Percentiles rank a stretch among this genome's conserved stretches.
Conservation (phyloP, 2,888 invertebrate species). For the Gastrophysa polygoni region DNA sequence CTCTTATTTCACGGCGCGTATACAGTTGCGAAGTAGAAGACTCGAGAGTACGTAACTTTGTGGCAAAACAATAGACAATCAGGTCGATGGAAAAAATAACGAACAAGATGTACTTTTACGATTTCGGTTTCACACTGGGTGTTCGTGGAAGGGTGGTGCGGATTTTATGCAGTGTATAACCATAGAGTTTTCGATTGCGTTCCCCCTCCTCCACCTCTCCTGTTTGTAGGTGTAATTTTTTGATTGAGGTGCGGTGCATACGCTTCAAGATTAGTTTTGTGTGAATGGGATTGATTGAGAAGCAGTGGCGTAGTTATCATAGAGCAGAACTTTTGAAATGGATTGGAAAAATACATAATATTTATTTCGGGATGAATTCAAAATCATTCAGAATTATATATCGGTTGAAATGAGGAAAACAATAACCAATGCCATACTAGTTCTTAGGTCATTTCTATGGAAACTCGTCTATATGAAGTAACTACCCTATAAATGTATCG, state of each 20-base stretch:
- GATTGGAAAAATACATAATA: too few species aligned
- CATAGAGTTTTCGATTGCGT: background rate
- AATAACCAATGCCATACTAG: too few species aligned
- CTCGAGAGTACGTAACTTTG: background rate
- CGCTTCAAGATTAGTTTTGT: conserved; percentile 1
- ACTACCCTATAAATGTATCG: too few species aligned
- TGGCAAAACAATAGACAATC: conserved; percentile 33
- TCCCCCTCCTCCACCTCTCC: conserved; percentile 14
- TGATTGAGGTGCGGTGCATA: conserved; percentile 1
- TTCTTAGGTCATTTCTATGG: too few species aligned
- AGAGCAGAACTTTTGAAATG: too few species aligned
- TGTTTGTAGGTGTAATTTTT: background rate
- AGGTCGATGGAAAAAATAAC: conserved; percentile 28
- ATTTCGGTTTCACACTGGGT: conserved; percentile 35
- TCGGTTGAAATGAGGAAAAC: too few species aligned
- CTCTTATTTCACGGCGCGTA: background rate
- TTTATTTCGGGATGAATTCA: too few species aligned
- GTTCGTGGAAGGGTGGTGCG: conserved; percentile 33
- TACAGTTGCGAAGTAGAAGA: background rate
- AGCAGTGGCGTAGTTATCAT: background rate
- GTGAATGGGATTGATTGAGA: conserved; percentile 3
- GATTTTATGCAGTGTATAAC: conserved; percentile 52
- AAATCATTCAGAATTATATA: too few species aligned
- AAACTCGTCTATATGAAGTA: too few species aligned
- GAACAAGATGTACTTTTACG: conserved; percentile 29